phyloP scores from a whole-genome alignment of 2,797 vertebrate genomes.

The Remorina albescens region DNA sequence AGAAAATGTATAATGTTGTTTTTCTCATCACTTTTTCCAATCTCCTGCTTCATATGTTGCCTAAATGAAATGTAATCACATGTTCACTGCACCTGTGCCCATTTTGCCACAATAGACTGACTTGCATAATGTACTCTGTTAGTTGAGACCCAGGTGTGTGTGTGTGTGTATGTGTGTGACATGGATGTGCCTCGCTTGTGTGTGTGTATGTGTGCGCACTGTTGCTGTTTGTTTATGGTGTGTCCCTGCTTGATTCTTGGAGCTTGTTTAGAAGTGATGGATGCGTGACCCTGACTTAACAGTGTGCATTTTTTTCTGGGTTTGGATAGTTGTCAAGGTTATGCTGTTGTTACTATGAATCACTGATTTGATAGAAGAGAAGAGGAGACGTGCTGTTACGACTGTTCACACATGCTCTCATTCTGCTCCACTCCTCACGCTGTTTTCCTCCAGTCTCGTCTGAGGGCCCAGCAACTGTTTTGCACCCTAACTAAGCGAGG shows the following conservation, averaged over 20 bases:
- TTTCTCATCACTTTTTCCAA: constrained; percentile 2
- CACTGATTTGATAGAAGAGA: constrained; percentile 71
- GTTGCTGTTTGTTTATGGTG: constrained; percentile 71
- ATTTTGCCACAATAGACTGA: constrained; percentile 41
- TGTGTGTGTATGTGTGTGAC: constrained; percentile 5
- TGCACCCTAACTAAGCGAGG: constrained; percentile 25
- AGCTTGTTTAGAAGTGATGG: constrained; percentile 74
- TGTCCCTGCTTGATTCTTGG: constrained; percentile 64
- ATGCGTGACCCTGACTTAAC: constrained; percentile 79
- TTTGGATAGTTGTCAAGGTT: constrained; percentile 78
- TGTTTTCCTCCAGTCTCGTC: constrained; percentile 31
- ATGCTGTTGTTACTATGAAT: constrained; percentile 75
- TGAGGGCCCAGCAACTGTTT: constrained; percentile 23
- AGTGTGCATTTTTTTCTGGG: constrained; percentile 59
- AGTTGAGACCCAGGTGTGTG: constrained; percentile 54
- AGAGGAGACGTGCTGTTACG: constrained; percentile 39
- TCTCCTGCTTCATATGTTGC: constrained; percentile 25
- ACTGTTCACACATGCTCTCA: constrained; percentile 35
- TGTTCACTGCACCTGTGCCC: constrained; percentile 50
- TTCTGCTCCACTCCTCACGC: constrained; percentile 34
- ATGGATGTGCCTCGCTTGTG: constrained; percentile 17
- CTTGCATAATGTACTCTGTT: constrained; percentile 33
- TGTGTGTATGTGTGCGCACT: constrained; percentile 25
- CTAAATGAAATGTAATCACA: constrained; percentile 31
- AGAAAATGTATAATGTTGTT: not conserved